Evolutionary conservation across 2,888 invertebrate species (phyloP), one percentile per base, ranked within the genome.

Genomic region (Malthinus flaveolus): DNA sequence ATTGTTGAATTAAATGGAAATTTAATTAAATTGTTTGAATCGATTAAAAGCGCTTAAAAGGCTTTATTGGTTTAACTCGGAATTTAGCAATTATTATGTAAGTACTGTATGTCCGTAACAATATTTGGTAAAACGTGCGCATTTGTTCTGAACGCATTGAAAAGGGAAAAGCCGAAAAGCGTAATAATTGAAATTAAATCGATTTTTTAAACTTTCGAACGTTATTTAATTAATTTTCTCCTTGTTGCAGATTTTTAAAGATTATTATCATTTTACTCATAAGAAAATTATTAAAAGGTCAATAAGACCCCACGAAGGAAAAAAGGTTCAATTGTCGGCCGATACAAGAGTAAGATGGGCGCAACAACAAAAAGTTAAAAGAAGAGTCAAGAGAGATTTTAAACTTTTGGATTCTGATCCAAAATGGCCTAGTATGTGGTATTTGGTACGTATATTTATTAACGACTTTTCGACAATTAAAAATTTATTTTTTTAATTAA

Each of bases 401-500:
- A 82, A 85, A 66, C 77, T 82, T n/a, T 78, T 82, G 72, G 80
- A 77, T 65, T 75, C 75, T 74, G 97, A 97, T 81, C 93, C 92
- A 32, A 89, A 91, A 79, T 97, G 97, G 97, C 86, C 90, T 33
- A 88, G 89, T 69, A 96, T 95, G 95, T 97, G 97, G 97, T 97
- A 97, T 81, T 82, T 97, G 87, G 96, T 96, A 83, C 88, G 93
- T 88, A 45, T 12, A 66, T 50, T 23, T 23, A 2, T 23, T 5
- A 23, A 23, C 23, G 2, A 3, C 23, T 5, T 23, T 23, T 23
- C 5, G n/a, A n/a, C n/a, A n/a, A n/a, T 23, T 23, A 23, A 23
- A 23, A 23, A 23, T 23, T 23, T 3, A 23, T 23, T 23, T n/a
- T n/a, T n/a, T n/a, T n/a, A n/a, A n/a, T n/a, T n/a, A n/a, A n/a